Evolutionary conservation across 53 echinoderm and acorn worm genomes (phyloP), one percentile per base, ranked within the genome.

Genomic region (Henricia sp.): DNA sequence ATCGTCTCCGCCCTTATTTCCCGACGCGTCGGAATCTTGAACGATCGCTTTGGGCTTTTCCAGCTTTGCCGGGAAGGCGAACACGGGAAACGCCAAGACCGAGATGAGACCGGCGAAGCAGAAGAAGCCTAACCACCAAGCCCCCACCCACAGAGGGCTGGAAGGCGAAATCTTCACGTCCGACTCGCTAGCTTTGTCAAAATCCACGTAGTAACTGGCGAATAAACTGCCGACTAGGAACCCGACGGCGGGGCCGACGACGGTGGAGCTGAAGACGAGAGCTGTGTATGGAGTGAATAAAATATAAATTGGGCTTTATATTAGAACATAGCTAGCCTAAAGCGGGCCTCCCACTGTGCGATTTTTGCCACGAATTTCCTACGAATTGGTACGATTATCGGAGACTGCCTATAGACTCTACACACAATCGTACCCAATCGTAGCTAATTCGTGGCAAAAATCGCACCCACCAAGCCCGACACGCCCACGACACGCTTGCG

Each of bases 71-170:
- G 86, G 86, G 63, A 72, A 86, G 37, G 72, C 86, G 16, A 44
- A 63, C 29, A 86, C 44, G 1, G 86, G 86, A 8, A 62, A 4
- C 1, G 86, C 72, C 35, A 74, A 48, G 30, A 86, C 20, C 6
- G 74, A 23, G 63, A 86, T 72, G 11, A 64, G 51, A 12, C 86
- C 62, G 41, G 63, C 60, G 44, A 73, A 67, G 58, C 67, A 83
- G 68, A 83, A 83, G 68, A 67, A 80, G 33, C 88, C 88, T 19
- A 77, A 56, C 88, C 88, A 88, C 88, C 88, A 88, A 20, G 88
- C 88, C 2, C 88, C 88, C 20, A 88, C 88, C 88, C 88, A 82
- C 16, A 44, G 70, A 20, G 88, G 88, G 39, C 77, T 77, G 2
- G 40, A 27, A 24, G 70, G 70, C 12, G 68, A 50, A 3, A 88